phyloP scores from a whole-genome alignment of 2,888 invertebrate species.

The Callosobruchus maculatus region DNA sequence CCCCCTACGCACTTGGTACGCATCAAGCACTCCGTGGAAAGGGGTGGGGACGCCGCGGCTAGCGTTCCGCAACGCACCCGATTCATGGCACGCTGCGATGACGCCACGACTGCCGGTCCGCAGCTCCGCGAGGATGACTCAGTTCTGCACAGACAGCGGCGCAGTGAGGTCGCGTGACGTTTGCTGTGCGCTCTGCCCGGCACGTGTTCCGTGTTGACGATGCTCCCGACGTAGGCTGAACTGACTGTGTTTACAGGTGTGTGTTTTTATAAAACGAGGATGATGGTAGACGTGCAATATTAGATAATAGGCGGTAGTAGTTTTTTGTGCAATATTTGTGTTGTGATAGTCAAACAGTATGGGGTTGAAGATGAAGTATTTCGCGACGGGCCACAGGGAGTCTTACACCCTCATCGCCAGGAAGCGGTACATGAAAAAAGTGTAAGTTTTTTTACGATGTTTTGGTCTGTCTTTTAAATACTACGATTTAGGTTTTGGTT shows the following conservation, averaged over 20 bases:
- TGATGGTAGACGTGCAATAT: not conserved
- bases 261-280: too few species aligned
- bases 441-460: conserved; percentile 52
- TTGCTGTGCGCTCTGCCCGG: not conserved
- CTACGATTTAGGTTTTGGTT: too few species aligned
- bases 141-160: not conserved
- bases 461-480: conserved; percentile 2
- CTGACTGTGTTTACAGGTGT: too few species aligned
- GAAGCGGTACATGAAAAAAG: conserved; percentile 63
- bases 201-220: not conserved
- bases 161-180: not conserved
- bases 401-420: conserved; percentile 60
- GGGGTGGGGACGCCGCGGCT: too few species aligned
- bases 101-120: not conserved
- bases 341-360: conserved; percentile 9
- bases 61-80: not conserved
- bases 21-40: too few species aligned
- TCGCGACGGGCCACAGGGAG: conserved; percentile 58
- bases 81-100: not conserved
- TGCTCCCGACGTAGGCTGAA: not conserved
- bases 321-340: not conserved
- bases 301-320: not conserved
- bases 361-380: conserved; percentile 55
- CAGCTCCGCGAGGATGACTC: not conserved
- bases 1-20: too few species aligned